phyloP scores from a whole-genome alignment of 2,888 invertebrate genomes.

The Amorpha juglandis region DNA sequence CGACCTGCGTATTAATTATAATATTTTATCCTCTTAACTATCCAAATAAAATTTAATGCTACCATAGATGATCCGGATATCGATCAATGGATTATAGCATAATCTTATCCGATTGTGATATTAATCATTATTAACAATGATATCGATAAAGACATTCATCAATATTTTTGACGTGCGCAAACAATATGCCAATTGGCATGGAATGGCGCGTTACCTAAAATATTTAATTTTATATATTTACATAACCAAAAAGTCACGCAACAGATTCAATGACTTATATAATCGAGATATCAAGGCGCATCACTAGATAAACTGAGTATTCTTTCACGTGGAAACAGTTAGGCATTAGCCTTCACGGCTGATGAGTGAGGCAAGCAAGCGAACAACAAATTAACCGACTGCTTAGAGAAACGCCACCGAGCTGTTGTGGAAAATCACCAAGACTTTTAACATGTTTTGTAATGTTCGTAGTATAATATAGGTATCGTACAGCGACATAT shows the following conservation, averaged over 20 bases:
- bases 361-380: slow-evolving; percentile 35
- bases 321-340: slow-evolving; percentile 29
- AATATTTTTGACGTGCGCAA: slow-evolving; percentile 17
- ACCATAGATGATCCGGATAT: background rate
- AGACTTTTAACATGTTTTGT: slow-evolving; percentile 24
- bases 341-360: slow-evolving; percentile 38
- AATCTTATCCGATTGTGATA: slow-evolving; percentile 19
- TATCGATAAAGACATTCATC: slow-evolving; percentile 28
- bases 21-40: no score
- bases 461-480: background rate
- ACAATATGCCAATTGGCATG: background rate
- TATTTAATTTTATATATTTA: background rate
- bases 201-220: background rate
- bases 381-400: slow-evolving; percentile 37
- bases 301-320: slow-evolving; percentile 9
- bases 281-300: slow-evolving; percentile 1
- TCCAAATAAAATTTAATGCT: background rate
- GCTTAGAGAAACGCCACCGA: slow-evolving; percentile 27
- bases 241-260: slow-evolving; percentile 8
- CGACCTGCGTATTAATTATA: no score
- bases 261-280: slow-evolving; percentile 12
- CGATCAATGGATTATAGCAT: slow-evolving; percentile 16
- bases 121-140: slow-evolving; percentile 17
- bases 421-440: slow-evolving; percentile 46
- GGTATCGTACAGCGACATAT: background rate